Base-by-base conservation (phyloP, 2,888 invertebrate species). In the Synergus japonicus region DNA sequence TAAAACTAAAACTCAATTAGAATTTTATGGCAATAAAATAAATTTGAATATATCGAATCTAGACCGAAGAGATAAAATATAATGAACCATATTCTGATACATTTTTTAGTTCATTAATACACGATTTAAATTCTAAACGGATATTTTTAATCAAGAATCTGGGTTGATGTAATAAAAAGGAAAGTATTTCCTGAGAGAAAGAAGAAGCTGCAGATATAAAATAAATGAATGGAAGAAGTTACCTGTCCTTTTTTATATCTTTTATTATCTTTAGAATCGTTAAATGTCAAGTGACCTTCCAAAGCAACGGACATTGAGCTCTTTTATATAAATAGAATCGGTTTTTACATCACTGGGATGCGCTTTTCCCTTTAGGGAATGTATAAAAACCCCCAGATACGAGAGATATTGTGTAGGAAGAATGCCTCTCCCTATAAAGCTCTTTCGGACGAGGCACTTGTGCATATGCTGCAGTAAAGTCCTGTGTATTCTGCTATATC, bases 291-390 rank as follows among this genome's bases (percentile, higher is more conserved):
- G 60, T 29, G 44, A 18, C 54, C 37, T 54, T 37, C 10, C 4
- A 54, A 73, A 54, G 10, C 54, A 54, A 15, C 37, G 12, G 13
- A 73, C 49, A 73, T 10, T n/a, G 46, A 22, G 9, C 15, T 66
- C 49, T 29, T 49, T 69, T 73, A 54, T 73, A 54, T 49, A 73
- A 54, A 73, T 54, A 73, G 54, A 49, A 54, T 29, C n/a, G 15
- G 49, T 29, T 49, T 69, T 69, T 73, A 37, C 54, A 54, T 73
- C 73, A 73, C n/a, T 73, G 54, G 49, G 73, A 49, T 73, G 73
- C 54, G 37, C 73, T 73, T 73, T 73, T 37, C 73, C 54, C 73
- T 73, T 49, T 18, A 54, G 73, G 54, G 15, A 69, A 73, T 29
- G 13, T 67, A 67, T 67, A 44, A 73, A 54, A 49, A 54, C 7